Base-by-base conservation (phyloP, 2,797 vertebrate genomes). In the Columba guinea region DNA sequence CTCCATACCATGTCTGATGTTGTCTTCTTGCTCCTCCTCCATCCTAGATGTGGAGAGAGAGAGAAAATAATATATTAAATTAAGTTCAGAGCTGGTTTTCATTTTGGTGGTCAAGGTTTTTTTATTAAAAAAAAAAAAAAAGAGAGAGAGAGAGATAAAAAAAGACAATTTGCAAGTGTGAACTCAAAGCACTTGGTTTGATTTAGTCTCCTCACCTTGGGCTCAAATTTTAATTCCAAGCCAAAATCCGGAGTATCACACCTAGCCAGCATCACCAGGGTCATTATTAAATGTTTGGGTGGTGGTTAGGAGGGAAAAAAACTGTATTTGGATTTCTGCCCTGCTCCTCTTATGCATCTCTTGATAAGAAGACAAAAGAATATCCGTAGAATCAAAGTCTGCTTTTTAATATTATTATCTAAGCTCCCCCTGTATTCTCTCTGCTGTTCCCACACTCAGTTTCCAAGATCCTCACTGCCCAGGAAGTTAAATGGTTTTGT, bases 11-110 rank as follows among this genome's bases (percentile, higher is more conserved):
- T 30, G 26, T 21, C 3, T 83, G 56, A 20, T 63, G 4, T 30
- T 96, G 94, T 78, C 80, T 83, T 91, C 51, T 59, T 86, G 70
- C 63, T 94, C 90, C 93, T 90, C 81, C 87, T 95, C 83, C 70
- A 82, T 81, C 20, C 89, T 65, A 68, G 53, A 39, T 56, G 32
- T 32, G 76, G 26, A 37, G 32, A 46, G 39, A 46, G 24, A 30
- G 23, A 28, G 26, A 52, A 79, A 79, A 91, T 37, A 82, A 91
- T 90, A 86, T 32, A 85, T 84, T 91, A 95, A 92, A 91, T 74
- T 44, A 85, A 78, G 17, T 59, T 26, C 39, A 84, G 27, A 81
- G 8, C 20, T 90, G 56, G 5, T 55, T 94, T 88, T 88, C 21
- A 15, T 82, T 87, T 87, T 60, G 17, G 11, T 35, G 7, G 5